Evolutionary conservation across 2,888 invertebrate species (phyloP), one percentile per base, ranked within the genome.

Genomic region (Automeris io): DNA sequence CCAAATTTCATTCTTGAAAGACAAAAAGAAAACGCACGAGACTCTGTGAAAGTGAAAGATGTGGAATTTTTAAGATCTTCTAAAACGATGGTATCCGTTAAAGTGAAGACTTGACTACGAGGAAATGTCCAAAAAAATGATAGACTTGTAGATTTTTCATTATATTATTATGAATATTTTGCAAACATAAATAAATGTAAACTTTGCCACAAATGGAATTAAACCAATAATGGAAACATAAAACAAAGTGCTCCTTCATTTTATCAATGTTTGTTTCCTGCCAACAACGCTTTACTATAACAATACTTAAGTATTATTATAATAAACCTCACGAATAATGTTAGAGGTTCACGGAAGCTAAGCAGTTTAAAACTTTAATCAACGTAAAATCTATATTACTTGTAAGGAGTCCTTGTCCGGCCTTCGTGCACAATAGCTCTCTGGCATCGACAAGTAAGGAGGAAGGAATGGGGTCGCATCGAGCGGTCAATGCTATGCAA

Each of bases 381-480:
- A 32, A 37, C 31, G 9, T 18, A 31, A 31, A 18, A 23, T 32
- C 18, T 37, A 37, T 18, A 37, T 37, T 23, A 18, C 22, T n/a
- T 32, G 31, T 22, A 31, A 37, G 23, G 23, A 11, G 32, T 37
- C 37, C 37, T 37, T 37, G 32, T 13, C 9, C 19, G 26, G 7
- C 25, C 19, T 11, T 16, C 59, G 60, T 54, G 54, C 58, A 64
- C 70, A 72, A 69, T 68, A 64, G 54, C 54, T 62, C 54, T 62
- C 51, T 57, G 57, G 58, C 58, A 56, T 47, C 48, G 60, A 70
- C 74, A 51, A 60, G 70, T 72, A 79, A 71, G 77, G 80, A 64
- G 54, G 49, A 57, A 57, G 61, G 76, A 80, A 80, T 82, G 77
- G 69, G 80, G 82, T 72, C 80, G 70, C 47, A 41, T 52, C 68